Evolutionary conservation across 1,140 invertebrate genomes (phyloP).

Genomic region (Halyomorpha halys): DNA sequence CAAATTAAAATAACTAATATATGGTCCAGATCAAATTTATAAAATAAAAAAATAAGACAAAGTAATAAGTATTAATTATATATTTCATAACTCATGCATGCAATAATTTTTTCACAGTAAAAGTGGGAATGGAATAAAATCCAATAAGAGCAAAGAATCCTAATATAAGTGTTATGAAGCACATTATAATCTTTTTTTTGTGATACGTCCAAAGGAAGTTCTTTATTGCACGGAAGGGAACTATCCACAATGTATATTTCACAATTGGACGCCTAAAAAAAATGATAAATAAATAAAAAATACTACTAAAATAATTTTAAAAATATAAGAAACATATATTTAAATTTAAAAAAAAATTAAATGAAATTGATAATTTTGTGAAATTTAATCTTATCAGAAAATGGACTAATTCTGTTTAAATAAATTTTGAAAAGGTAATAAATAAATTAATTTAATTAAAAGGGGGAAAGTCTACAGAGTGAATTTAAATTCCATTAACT

Average conservation of each 20-base stretch:
- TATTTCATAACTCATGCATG: background rate
- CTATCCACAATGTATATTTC: constrained; percentile 6
- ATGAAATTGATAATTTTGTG: background rate
- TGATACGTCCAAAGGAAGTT: background rate
- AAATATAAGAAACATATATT: background rate
- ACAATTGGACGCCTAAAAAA: background rate
- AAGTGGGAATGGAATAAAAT: constrained; percentile 1
- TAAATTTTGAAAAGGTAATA: background rate
- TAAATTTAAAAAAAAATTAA: background rate
- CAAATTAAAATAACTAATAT: too few species aligned
- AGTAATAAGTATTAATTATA: too few species aligned
- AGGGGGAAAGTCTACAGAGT: too few species aligned
- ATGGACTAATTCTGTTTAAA: background rate
- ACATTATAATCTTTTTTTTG: background rate
- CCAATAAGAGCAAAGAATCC: background rate
- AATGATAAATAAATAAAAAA: background rate
- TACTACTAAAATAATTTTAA: too few species aligned
- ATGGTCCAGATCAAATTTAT: too few species aligned
- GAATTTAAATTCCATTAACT: too few species aligned
- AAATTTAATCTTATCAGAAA: background rate
- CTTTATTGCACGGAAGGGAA: background rate
- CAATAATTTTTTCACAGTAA: background rate
- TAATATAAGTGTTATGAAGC: background rate
- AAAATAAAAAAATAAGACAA: too few species aligned
- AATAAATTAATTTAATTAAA: too few species aligned